Evolutionary conservation across 2,888 invertebrate genomes (phyloP).

Genomic region (Congeria kusceri): DNA sequence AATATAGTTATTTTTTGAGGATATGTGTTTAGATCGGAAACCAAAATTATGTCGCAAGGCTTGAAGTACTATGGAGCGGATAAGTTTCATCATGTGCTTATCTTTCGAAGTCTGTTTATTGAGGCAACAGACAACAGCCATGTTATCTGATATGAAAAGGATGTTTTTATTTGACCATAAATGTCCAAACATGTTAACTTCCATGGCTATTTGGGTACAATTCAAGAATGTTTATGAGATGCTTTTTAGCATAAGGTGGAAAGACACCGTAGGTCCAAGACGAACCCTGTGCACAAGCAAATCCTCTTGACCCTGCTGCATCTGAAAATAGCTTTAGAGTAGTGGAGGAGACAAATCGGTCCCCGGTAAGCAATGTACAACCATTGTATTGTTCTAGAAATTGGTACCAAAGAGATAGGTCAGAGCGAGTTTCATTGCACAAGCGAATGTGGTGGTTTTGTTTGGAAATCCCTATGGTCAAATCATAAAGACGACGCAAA

Average conservation of each 20-base stretch:
- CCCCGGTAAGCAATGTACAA: too few relatives aligned
- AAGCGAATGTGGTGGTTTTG: too few relatives aligned
- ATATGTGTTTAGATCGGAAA: constrained; percentile 25
- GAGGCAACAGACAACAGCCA: constrained; percentile 28
- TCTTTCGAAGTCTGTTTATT: constrained; percentile 41
- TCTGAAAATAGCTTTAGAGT: too few relatives aligned
- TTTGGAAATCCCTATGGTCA: too few relatives aligned
- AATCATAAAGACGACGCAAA: too few relatives aligned
- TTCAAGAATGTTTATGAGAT: constrained; percentile 42
- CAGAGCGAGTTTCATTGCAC: too few relatives aligned
- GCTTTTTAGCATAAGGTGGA: constrained; percentile 4
- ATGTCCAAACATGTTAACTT: constrained; percentile 23
- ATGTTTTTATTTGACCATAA: constrained; percentile 35
- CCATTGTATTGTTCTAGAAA: too few relatives aligned
- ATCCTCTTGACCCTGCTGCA: constrained; percentile 37
- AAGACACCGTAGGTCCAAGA: constrained; percentile 38
- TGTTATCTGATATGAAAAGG: constrained; percentile 37
- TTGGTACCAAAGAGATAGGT: too few relatives aligned
- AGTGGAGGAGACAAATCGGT: too few relatives aligned
- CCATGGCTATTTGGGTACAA: constrained; percentile 41
- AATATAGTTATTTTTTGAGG: constrained; percentile 23
- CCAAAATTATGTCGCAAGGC: constrained; percentile 36
- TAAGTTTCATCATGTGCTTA: constrained; percentile 35
- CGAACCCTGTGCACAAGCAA: constrained; percentile 18
- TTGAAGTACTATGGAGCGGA: constrained; percentile 30